Evolutionary conservation across 2,797 vertebrate species (phyloP).

Genomic region (Coregonus sp.): DNA sequence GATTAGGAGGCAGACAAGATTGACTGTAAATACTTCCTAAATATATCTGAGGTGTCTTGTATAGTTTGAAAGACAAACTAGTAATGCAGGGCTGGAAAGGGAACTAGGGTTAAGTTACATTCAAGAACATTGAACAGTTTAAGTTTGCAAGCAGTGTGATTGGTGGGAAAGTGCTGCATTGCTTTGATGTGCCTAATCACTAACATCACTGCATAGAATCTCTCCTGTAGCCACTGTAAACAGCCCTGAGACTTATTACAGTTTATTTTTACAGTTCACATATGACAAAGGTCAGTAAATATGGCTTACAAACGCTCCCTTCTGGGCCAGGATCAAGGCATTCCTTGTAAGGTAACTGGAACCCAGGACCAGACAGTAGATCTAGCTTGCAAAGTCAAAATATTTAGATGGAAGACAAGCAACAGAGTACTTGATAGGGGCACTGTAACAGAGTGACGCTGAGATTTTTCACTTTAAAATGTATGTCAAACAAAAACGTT

Average conservation of each 20-base stretch:
- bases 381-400: constrained; percentile 39
- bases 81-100: background rate
- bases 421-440: constrained; percentile 31
- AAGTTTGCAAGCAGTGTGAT: background rate
- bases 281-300: constrained; percentile 44
- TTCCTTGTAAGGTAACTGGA: constrained; percentile 42
- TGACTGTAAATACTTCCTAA: background rate
- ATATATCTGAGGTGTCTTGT: background rate
- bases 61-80: background rate
- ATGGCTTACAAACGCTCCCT: constrained; percentile 30
- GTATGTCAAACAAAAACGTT: background rate
- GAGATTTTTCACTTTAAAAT: background rate
- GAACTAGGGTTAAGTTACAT: background rate
- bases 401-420: constrained; percentile 38
- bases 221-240: background rate
- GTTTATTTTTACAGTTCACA: constrained; percentile 22
- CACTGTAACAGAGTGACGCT: background rate
- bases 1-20: background rate
- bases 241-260: background rate
- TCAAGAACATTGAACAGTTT: background rate
- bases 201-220: background rate
- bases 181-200: background rate
- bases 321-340: constrained; percentile 31
- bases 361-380: constrained; percentile 12
- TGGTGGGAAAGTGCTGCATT: background rate